Percentiles rank a stretch among this genome's conserved stretches.
phyloP scores from a whole-genome alignment of 2,888 invertebrate species.

The Hetaerina titia region DNA sequence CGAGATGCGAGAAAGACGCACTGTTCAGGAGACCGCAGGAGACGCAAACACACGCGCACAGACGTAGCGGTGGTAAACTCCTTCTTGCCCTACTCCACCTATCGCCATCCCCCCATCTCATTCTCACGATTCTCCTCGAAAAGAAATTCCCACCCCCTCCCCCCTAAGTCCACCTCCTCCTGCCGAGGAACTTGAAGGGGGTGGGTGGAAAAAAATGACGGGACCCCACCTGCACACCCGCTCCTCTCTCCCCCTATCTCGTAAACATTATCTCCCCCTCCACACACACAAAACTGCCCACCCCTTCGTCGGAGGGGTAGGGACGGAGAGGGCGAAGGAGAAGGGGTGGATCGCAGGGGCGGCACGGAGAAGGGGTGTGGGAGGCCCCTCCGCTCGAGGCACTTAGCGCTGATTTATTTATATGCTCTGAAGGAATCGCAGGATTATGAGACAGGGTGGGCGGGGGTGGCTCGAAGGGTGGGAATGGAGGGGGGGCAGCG shows the following conservation, averaged over 20 bases:
- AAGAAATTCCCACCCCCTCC: background rate
- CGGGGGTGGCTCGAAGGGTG: background rate
- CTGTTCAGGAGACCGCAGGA: too few relatives aligned
- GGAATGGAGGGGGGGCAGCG: background rate
- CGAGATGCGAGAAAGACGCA: too few relatives aligned
- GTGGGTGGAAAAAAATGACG: background rate
- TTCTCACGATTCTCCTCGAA: background rate
- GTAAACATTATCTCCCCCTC: background rate
- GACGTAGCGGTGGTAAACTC: too few relatives aligned
- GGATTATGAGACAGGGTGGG: slow-evolving; percentile 46
- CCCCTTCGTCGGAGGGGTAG: background rate
- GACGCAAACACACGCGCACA: too few relatives aligned
- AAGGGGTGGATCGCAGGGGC: background rate
- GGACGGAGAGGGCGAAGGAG: background rate
- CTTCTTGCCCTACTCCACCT: too few relatives aligned
- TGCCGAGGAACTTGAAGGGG: background rate
- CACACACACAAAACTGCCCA: background rate
- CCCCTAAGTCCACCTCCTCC: background rate
- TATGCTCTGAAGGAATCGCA: slow-evolving; percentile 64
- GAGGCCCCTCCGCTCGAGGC: slow-evolving; percentile 9
- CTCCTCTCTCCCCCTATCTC: background rate
- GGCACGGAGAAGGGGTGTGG: background rate
- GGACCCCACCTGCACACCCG: background rate
- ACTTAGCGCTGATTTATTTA: slow-evolving; percentile 65
- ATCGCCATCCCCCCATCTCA: background rate